phyloP scores from a whole-genome alignment of 2,113 vertebrate species.

The Regulus satrapa region DNA sequence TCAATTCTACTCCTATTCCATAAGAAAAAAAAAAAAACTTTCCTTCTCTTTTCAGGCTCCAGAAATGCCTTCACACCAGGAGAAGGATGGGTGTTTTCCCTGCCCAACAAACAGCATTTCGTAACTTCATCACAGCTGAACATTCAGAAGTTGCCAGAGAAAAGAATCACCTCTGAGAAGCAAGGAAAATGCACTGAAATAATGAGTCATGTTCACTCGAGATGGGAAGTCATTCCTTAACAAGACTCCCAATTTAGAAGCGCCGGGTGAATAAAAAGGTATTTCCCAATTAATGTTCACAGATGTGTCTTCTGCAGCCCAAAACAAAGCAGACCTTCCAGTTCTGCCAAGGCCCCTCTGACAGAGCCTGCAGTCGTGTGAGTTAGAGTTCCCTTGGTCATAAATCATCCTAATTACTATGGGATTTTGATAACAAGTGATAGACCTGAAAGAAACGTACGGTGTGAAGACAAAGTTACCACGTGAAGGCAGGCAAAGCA shows the following conservation, averaged over 20 bases:
- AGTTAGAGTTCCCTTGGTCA: background rate
- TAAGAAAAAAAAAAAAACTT: background rate
- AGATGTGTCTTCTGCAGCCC: background rate
- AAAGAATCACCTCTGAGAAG: background rate
- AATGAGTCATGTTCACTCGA: background rate
- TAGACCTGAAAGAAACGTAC: background rate
- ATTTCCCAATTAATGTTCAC: background rate
- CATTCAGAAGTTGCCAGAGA: background rate
- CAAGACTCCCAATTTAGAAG: background rate
- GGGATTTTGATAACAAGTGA: background rate
- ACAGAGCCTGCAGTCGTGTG: background rate
- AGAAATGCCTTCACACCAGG: background rate
- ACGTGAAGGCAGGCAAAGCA: background rate
- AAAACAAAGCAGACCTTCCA: background rate
- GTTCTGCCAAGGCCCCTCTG: background rate
- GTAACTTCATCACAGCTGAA: background rate
- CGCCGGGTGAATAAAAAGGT: background rate
- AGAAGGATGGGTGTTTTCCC: background rate
- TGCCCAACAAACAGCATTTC: background rate
- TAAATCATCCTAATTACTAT: slow-evolving; percentile 8
- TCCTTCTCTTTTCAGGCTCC: background rate
- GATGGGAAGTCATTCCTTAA: background rate
- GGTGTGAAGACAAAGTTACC: background rate
- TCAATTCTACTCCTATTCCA: background rate
- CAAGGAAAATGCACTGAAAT: background rate